These are phyloP conservation scores for Xestoiulus laeticollis DNA, from an alignment of 2,888 invertebrate genomes.

Conservation along the genomic window DNA sequence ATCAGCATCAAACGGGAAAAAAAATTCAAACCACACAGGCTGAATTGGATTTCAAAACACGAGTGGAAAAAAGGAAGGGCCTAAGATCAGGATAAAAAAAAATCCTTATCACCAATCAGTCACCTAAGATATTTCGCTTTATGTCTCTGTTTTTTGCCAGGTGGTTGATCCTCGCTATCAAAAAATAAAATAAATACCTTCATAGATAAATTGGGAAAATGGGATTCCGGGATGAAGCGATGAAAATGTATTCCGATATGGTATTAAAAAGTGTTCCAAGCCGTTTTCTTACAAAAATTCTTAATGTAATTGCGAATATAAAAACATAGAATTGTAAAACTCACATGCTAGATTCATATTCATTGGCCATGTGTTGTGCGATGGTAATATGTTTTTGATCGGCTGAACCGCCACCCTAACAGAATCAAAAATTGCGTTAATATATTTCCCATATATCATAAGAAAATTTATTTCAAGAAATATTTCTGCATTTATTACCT, in stretches of 20 bases:
- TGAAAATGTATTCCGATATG: not conserved
- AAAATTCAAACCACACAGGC: not conserved
- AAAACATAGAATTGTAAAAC: conserved; percentile 63
- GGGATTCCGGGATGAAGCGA: not conserved
- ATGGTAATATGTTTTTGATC: conserved; percentile 56
- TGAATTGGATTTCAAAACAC: conserved; percentile 1
- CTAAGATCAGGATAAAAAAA: conserved; percentile 9
- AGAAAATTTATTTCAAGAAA: not conserved
- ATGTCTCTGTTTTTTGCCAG: conserved; percentile 23
- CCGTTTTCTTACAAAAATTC: not conserved
- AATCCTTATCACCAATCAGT: conserved; percentile 31
- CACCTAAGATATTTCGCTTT: conserved; percentile 48
- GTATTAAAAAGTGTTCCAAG: not conserved
- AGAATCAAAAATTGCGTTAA: not conserved
- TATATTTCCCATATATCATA: not conserved
- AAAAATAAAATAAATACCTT: conserved; percentile 48
- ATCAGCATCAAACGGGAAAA: not conserved
- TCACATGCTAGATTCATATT: conserved; percentile 85
- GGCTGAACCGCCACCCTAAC: conserved; percentile 35
- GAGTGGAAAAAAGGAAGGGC: not conserved
- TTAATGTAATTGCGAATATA: conserved; percentile 18
- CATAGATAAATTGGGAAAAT: not conserved
- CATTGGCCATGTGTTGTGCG: conserved; percentile 82
- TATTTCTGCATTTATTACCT: conserved; percentile 51
- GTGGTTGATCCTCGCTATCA: conserved; percentile 46